Base-by-base conservation (phyloP, 2,888 invertebrate genomes). In the Tortricodes alternella region DNA sequence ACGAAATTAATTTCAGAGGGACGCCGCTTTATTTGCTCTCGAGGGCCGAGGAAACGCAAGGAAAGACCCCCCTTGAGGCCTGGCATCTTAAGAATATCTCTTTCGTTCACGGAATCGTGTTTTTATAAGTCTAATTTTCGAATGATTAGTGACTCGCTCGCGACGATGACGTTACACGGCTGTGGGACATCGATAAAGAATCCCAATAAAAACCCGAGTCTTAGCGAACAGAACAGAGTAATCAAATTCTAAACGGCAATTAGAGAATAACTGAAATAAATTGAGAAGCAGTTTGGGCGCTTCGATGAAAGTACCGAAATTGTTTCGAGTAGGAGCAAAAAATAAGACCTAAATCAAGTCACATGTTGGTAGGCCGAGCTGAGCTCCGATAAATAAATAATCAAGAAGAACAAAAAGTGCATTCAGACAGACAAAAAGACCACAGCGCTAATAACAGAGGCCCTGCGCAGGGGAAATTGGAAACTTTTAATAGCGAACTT, bases 1-100 rank as follows among this genome's bases (percentile, higher is more conserved):
- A 89, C 84, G 64, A 90, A 89, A 89, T 90, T 89, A 89, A 89
- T 89, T 89, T 90, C 80, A 80, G 81, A 87, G 82, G 78, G 80
- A 79, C 80, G 79, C 85, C 80, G 83, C 80, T 81, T 85, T 86
- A 85, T 85, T 85, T 86, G 83, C 83, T 85, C 77, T 74, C 63
- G 70, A 67, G 70, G 70, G 68, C 66, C 66, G 68, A 74, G 76
- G 72, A 80, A 82, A 78, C 78, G 73, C 71, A 75, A 73, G 72
- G 74, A 78, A 29, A 80, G 89, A 86, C 89, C 89, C 89, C 89
- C 89, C 87, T 74, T 79, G 86, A 81, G 69, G 81, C 72, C 72
- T 73, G 78, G 74, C 72, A 76, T 81, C 80, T 80, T 78, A 75
- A 74, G 76, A 78, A 82, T 82, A 77, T 78, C 76, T 77, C 79